A percentile compares a stretch with the other conserved stretches of the same genome.
These are phyloP conservation scores for Nipponacmea schrenckii DNA, from an alignment of 2,888 invertebrate genomes.

Conservation along the genomic window DNA sequence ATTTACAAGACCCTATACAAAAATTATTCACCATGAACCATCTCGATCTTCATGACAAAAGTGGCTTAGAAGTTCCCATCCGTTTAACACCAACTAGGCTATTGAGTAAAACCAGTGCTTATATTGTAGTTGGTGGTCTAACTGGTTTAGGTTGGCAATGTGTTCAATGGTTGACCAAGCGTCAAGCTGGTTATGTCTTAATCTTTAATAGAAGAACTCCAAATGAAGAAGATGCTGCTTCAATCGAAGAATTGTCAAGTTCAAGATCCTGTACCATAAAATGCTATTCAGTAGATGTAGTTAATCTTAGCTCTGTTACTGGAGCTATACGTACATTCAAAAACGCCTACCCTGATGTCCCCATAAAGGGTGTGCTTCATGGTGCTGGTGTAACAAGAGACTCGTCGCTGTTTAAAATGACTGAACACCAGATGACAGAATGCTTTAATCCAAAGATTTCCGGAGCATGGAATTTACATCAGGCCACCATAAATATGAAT, in stretches of 20 bases:
- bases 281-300: constrained; percentile 38
- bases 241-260: constrained; percentile 25
- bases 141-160: constrained; percentile 49
- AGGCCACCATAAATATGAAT: constrained; percentile 31
- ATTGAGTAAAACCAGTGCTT: constrained; percentile 22
- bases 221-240: constrained; percentile 8
- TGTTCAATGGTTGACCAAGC: constrained; percentile 30
- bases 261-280: constrained; percentile 29
- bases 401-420: constrained; percentile 31
- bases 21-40: too few relatives aligned
- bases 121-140: constrained; percentile 45
- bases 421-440: constrained; percentile 30
- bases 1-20: too few relatives aligned
- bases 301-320: constrained; percentile 30
- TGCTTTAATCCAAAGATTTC: constrained; percentile 45
- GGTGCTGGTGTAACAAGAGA: constrained; percentile 46
- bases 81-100: neutral
- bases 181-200: constrained; percentile 37
- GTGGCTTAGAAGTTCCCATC: neutral
- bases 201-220: constrained; percentile 32
- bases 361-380: constrained; percentile 48
- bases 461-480: constrained; percentile 52
- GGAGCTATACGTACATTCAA: constrained; percentile 27
- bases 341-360: constrained; percentile 16
- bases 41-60: neutral